Conservation (phyloP, 2,113 vertebrate genomes). For the Podarcis cretensis region DNA sequence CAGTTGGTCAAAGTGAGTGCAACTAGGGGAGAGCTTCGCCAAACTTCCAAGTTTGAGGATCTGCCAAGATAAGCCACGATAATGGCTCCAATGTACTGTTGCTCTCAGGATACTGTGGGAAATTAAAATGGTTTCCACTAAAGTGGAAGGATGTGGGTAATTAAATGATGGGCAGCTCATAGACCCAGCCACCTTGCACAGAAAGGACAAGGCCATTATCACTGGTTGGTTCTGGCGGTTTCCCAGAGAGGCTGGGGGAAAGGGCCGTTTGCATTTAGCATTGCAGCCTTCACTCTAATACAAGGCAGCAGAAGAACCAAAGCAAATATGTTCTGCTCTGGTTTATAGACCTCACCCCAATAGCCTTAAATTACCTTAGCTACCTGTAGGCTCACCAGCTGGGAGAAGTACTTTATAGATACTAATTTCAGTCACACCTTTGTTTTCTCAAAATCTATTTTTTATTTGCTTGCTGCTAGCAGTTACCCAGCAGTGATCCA, state of each 20-base stretch:
- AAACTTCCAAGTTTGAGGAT: background rate
- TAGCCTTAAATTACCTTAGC: background rate
- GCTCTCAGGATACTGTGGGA: background rate
- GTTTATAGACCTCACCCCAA: background rate
- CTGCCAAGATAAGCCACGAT: background rate
- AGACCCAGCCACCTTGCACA: background rate
- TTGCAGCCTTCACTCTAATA: background rate
- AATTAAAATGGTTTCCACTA: background rate
- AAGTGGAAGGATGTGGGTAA: background rate
- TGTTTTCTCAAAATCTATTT: too few relatives aligned
- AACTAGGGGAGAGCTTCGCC: background rate
- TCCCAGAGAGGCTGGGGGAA: background rate
- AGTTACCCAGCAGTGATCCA: background rate
- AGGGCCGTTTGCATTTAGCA: background rate
- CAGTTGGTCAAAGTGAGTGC: background rate
- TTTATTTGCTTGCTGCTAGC: background rate
- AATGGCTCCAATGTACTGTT: background rate
- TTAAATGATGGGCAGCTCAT: background rate
- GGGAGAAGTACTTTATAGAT: background rate
- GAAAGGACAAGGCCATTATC: background rate
- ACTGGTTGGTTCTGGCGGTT: background rate
- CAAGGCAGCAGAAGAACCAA: background rate
- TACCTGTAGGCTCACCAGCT: background rate
- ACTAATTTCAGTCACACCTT: background rate
- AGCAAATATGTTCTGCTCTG: background rate